phyloP scores from a whole-genome alignment of 2,888 invertebrate species.

The Polydrusus tereticollis region DNA sequence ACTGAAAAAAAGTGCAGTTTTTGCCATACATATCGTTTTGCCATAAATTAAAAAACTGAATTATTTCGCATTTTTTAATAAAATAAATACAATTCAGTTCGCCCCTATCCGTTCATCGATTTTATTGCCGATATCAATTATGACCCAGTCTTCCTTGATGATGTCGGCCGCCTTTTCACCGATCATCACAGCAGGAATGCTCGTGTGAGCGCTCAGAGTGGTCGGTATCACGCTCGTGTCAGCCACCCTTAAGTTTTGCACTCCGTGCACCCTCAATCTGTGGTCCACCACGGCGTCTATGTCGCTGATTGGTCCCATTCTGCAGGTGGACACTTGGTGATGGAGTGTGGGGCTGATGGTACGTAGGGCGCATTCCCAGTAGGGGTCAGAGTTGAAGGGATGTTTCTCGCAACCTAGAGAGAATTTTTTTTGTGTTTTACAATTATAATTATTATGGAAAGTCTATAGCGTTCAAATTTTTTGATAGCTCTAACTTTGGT shows the following conservation, averaged over 20 bases:
- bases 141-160: slow-evolving; percentile 66
- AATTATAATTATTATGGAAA: too few relatives aligned
- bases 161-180: slow-evolving; percentile 72
- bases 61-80: background rate
- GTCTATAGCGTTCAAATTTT: too few relatives aligned
- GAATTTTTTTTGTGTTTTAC: too few relatives aligned
- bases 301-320: slow-evolving; percentile 71
- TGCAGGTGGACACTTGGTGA: slow-evolving; percentile 71
- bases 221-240: slow-evolving; percentile 72
- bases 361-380: slow-evolving; percentile 70
- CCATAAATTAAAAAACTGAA: background rate
- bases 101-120: slow-evolving; percentile 14
- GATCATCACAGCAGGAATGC: slow-evolving; percentile 71
- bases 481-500: too few relatives aligned
- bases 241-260: slow-evolving; percentile 69
- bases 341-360: slow-evolving; percentile 68
- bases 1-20: too few relatives aligned
- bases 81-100: background rate
- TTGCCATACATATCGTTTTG: background rate
- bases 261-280: slow-evolving; percentile 69
- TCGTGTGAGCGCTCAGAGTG: slow-evolving; percentile 70
- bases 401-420: slow-evolving; percentile 62
- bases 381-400: slow-evolving; percentile 67
- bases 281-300: slow-evolving; percentile 72
- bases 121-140: slow-evolving; percentile 1